Evolutionary conservation across 2,797 vertebrate species (phyloP).

Genomic region (Hydrolagus colliei): DNA sequence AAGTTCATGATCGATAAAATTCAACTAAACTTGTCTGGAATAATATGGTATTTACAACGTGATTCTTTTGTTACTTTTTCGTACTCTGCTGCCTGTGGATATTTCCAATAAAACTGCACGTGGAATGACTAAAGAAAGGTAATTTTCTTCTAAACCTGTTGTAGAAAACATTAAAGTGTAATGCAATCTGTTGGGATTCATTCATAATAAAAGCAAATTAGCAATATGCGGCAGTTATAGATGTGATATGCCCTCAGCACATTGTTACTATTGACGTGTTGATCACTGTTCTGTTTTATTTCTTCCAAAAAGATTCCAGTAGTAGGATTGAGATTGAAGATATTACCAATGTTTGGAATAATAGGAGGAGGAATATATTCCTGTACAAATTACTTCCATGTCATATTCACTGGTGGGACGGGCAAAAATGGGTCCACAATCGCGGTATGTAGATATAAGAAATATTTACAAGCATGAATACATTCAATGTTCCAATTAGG

Average conservation of each 20-base stretch:
- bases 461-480: no score
- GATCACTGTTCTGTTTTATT: neutral
- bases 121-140: slow-evolving; percentile 65
- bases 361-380: slow-evolving; percentile 76
- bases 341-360: slow-evolving; percentile 75
- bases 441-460: slow-evolving; percentile 64
- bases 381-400: slow-evolving; percentile 84
- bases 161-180: no score
- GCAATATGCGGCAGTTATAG: no score
- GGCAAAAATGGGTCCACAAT: slow-evolving; percentile 97
- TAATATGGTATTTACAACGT: slow-evolving; percentile 44
- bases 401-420: slow-evolving; percentile 87
- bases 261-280: neutral
- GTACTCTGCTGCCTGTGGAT: slow-evolving; percentile 75
- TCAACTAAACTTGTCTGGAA: neutral
- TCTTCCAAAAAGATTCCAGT: slow-evolving; percentile 66
- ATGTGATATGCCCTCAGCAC: neutral
- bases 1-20: slow-evolving; percentile 40
- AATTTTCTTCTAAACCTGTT: slow-evolving; percentile 50
- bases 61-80: slow-evolving; percentile 62
- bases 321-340: slow-evolving; percentile 70
- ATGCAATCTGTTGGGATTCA: no score
- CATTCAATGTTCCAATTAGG: no score
- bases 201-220: no score
- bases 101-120: slow-evolving; percentile 67